Evolutionary conservation across 2,797 vertebrate species (phyloP), one percentile per base, ranked within the genome.

Genomic region (Champsocephalus gunnari): DNA sequence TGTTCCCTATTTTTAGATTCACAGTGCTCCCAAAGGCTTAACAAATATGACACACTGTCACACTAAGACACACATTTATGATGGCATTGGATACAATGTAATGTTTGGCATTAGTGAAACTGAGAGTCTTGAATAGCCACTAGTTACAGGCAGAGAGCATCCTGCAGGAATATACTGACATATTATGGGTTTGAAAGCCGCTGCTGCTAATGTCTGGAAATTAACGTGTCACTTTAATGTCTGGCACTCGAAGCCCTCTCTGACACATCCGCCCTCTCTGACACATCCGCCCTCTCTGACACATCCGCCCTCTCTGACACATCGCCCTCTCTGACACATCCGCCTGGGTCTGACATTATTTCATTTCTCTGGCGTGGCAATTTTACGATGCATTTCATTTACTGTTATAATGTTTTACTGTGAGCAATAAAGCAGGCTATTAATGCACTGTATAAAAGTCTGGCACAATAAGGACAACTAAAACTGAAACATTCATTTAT

Each of bases 81-180:
- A 67, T 65, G 2, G n/a, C 12, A 21, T 51, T 63, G 24, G 3
- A 9, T 38, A 38, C 34, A 38, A 68, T 12, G 24, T 82, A 59
- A 44, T 66, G 2, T 59, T 61, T 65, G 41, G 32, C n/a, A 34
- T 80, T 56, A 58, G 66, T 49, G 63, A 68, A 71, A 67, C 21
- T 5, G 48, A 66, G 14, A 62, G 44, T 79, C 34, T 55, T 61
- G 62, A 68, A 74, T 43, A 59, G 69, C n/a, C 50, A 45, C 17
- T 71, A 57, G 74, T 79, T 83, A 43, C 62, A 85, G 51, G 70
- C 65, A 71, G 61, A 85, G 61, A 77, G 64, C 28, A 28, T 28
- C 73, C 53, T 67, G 62, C 83, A 79, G 81, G 85, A 87, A 66
- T 88, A 79, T 91, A 92, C 81, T 77, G 87, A 91, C 87, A 32